These are phyloP conservation scores for Parazoanthus darwini DNA, from an alignment of 92 coral and sea anemone genomes.

Conservation along the genomic window DNA sequence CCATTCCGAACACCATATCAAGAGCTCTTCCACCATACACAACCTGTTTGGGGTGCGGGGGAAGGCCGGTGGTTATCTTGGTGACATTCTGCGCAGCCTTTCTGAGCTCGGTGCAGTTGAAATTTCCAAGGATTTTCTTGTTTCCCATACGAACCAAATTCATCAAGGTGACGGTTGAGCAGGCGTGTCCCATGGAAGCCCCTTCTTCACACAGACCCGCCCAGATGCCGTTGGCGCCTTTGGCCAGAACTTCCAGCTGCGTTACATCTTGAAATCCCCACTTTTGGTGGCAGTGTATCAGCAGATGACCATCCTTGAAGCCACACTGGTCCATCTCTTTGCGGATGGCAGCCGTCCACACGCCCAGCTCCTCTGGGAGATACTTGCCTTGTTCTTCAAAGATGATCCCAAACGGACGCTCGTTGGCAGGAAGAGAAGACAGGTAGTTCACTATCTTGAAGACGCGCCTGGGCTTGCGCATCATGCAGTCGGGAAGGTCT, in stretches of 20 bases:
- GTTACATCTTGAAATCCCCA: conserved; percentile 60
- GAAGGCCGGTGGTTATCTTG: conserved; percentile 63
- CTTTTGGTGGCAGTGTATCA: conserved; percentile 59
- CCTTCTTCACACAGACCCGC: conserved; percentile 62
- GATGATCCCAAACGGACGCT: conserved; percentile 64
- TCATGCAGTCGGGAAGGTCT: conserved; percentile 38
- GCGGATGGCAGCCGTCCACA: conserved; percentile 72
- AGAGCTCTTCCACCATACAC: conserved; percentile 75
- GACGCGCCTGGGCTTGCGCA: conserved; percentile 42
- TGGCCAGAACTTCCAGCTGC: conserved; percentile 55
- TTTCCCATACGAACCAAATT: conserved; percentile 66
- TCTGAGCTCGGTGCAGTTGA: conserved; percentile 65
- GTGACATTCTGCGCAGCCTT: conserved; percentile 64
- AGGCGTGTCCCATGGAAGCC: conserved; percentile 64
- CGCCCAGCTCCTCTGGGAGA: conserved; percentile 78
- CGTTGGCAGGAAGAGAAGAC: conserved; percentile 26
- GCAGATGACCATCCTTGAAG: conserved; percentile 51
- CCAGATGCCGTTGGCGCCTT: conserved; percentile 67
- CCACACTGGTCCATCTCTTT: conserved; percentile 69
- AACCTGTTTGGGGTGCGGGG: conserved; percentile 66
- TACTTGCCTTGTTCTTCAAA: conserved; percentile 73
- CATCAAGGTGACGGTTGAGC: conserved; percentile 54
- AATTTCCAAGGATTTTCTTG: conserved; percentile 49
- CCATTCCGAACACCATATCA: conserved; percentile 70
- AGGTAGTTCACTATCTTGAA: conserved; percentile 47